A percentile compares a stretch with the other conserved stretches of the same genome.
Evolutionary conservation across 2,888 invertebrate species (phyloP).

Genomic region (Bedellia somnulentella): DNA sequence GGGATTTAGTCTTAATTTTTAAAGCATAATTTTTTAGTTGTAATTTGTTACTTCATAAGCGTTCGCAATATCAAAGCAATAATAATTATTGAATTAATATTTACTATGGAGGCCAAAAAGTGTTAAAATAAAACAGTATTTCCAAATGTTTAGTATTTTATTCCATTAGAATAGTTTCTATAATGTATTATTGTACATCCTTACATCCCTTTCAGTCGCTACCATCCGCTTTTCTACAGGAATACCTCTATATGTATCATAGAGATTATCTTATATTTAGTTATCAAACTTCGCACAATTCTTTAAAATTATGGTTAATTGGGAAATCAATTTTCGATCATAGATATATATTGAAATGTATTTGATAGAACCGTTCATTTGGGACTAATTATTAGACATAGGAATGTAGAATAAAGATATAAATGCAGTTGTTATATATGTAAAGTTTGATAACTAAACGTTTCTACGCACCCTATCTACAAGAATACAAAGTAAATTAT

Average conservation of each 20-base stretch:
- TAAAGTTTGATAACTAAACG: too few species aligned
- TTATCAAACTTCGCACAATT: constrained; percentile 2
- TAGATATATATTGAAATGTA: too few species aligned
- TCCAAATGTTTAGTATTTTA: constrained; percentile 57
- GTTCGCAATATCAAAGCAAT: constrained; percentile 1
- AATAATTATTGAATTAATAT: constrained; percentile 1
- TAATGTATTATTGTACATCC: constrained; percentile 48
- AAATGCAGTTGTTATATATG: too few species aligned
- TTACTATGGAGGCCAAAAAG: constrained; percentile 1
- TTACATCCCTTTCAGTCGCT: constrained; percentile 18
- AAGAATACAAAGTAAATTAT: constrained; percentile 45
- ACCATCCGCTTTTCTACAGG: constrained; percentile 17
- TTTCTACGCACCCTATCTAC: constrained; percentile 42
- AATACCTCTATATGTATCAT: constrained; percentile 14
- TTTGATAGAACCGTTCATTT: too few species aligned
- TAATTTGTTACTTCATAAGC: too few species aligned
- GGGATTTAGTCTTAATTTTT: too few species aligned
- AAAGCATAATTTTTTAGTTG: too few species aligned
- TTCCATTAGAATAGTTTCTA: constrained; percentile 60
- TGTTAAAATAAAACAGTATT: constrained; percentile 9
- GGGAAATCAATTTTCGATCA: too few species aligned
- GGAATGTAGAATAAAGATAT: too few species aligned
- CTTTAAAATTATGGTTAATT: too few species aligned
- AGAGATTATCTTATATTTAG: not conserved
- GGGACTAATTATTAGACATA: too few species aligned